Base-by-base conservation (phyloP, 2,797 vertebrate species). In the Ceryle rudis region DNA sequence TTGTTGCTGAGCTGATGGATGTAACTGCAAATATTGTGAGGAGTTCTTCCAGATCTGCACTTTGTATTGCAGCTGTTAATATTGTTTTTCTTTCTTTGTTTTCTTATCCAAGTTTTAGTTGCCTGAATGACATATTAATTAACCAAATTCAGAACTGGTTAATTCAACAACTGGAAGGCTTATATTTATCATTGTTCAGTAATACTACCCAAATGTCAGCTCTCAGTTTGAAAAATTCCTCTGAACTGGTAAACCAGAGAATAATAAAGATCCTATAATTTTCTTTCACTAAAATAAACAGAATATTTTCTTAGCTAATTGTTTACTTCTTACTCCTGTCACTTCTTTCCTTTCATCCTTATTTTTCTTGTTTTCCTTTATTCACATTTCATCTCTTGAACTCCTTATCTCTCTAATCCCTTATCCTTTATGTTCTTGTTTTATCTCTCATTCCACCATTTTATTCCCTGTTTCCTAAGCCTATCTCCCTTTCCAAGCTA, bases 361-460 rank as follows among this genome's bases (percentile, higher is more conserved):
- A 94, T 96, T 97, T 97, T 97, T 94, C 95, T 95, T 94, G 89
- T 96, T 96, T 90, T 89, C 71, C 91, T 97, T 88, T 96, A 87
- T 94, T 96, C 86, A 89, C 83, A n/a, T 71, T 89, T 97, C 96
- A 95, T 97, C 89, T 95, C 92, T 95, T 96, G 93, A 97, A 96
- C 82, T 95, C 67, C 78, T 97, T 96, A 95, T 97, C 95, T 94
- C 85, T 86, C 82, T 93, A 93, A 96, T 94, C 91, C 93, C 89
- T 97, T 94, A 93, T 97, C 95, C 94, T 90, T 93, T 95, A 96
- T 92, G 93, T 95, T 97, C 94, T 97, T 88, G 96, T 94, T 97
- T 98, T 97, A 97, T 97, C 96, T 98, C 85, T 96, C 94, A 81
- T 88, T 94, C 86, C 81, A 93, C 95, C 61, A 65, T 93, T 97